Percentiles rank a stretch among this genome's conserved stretches.
Conservation (phyloP, 2,888 invertebrate genomes). For the Ophion obscuratus region DNA sequence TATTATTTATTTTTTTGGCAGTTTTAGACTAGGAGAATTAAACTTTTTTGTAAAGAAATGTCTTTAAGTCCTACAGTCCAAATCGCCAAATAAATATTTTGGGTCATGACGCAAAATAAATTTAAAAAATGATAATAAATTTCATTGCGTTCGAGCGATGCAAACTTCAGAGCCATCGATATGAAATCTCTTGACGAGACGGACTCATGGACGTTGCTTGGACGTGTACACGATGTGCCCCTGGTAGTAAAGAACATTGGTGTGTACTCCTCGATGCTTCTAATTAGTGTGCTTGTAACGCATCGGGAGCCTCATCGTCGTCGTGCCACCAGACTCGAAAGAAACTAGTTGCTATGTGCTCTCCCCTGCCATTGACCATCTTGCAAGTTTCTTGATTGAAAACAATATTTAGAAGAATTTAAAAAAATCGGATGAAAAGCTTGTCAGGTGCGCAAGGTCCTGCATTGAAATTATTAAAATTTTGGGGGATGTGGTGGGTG, state of each 20-base stretch:
- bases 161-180: slow-evolving; percentile 7
- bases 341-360: slow-evolving; percentile 56
- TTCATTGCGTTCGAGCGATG: too few relatives aligned
- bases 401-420: too few relatives aligned
- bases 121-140: too few relatives aligned
- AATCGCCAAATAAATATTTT: too few relatives aligned
- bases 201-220: slow-evolving; percentile 18
- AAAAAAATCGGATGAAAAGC: too few relatives aligned
- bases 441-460: too few relatives aligned
- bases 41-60: slow-evolving; percentile 39
- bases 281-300: slow-evolving; percentile 72
- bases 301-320: slow-evolving; percentile 64
- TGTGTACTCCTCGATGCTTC: slow-evolving; percentile 67
- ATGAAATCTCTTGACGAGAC: slow-evolving; percentile 52
- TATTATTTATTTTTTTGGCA: background rate
- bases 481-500: too few relatives aligned
- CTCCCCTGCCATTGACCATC: slow-evolving; percentile 4
- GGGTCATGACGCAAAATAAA: too few relatives aligned
- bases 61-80: too few relatives aligned
- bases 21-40: too few relatives aligned
- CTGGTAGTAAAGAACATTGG: background rate
- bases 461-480: too few relatives aligned
- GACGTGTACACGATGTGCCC: slow-evolving; percentile 18
- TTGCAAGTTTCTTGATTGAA: background rate
- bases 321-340: slow-evolving; percentile 46